Evolutionary conservation across 2,113 vertebrate species (phyloP).

Genomic region (Piprites chloris): DNA sequence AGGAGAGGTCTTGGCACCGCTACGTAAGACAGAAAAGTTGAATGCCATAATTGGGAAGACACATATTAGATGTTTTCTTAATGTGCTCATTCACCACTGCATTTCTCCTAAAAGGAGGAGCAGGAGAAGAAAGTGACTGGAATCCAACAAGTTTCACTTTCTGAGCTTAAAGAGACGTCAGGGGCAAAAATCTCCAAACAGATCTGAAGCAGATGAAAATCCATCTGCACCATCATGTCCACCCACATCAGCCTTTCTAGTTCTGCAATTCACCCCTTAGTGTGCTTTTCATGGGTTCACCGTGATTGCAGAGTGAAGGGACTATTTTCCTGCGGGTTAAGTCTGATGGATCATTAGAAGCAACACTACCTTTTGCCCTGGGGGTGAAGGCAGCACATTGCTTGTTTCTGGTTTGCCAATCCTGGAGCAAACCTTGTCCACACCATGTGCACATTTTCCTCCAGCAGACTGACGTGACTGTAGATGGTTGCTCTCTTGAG

Average conservation of each 20-base stretch:
- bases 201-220: constrained; percentile 3
- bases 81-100: not conserved
- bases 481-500: constrained; percentile 51
- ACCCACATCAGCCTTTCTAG: not conserved
- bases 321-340: constrained; percentile 2
- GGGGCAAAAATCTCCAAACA: not conserved
- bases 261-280: not conserved
- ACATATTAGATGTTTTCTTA: not conserved
- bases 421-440: not conserved
- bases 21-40: not conserved
- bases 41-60: not conserved
- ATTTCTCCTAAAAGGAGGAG: not conserved
- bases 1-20: not conserved
- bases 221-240: not conserved
- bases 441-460: not conserved
- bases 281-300: constrained; percentile 6
- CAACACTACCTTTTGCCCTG: constrained; percentile 1
- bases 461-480: not conserved
- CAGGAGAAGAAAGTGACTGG: not conserved
- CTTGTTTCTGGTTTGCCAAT: not conserved
- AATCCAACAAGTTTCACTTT: not conserved
- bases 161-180: not conserved
- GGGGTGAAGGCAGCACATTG: rapidly evolving
- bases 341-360: constrained; percentile 14
- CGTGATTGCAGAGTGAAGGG: not conserved